phyloP scores from a whole-genome alignment of 2,888 invertebrate species.

The Dicyrtomina minuta region DNA sequence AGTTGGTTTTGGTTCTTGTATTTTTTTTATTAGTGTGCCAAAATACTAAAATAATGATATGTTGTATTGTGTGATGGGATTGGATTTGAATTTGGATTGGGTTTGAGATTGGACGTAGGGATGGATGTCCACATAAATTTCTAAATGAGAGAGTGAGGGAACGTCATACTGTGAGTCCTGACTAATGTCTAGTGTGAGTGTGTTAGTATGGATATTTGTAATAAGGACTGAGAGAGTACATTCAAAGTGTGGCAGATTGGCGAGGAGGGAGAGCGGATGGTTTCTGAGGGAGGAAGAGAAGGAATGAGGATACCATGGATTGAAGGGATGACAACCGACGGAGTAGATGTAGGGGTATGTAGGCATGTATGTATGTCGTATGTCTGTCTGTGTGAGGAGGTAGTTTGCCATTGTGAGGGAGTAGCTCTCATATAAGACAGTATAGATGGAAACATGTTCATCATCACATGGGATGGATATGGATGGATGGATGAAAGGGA shows the following conservation, averaged over 20 bases:
- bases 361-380: neutral
- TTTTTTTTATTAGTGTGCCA: neutral
- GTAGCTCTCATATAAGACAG: too few relatives aligned
- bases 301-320: neutral
- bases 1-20: too few relatives aligned
- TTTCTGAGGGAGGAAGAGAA: constrained; percentile 34
- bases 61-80: neutral
- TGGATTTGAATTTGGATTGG: neutral
- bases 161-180: neutral
- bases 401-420: too few relatives aligned
- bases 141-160: neutral
- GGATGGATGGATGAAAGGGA: neutral
- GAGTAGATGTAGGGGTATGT: too few relatives aligned
- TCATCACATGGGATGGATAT: too few relatives aligned
- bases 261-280: constrained; percentile 38
- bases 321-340: neutral
- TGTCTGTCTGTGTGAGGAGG: too few relatives aligned
- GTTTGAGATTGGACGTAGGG: neutral
- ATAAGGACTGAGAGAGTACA: neutral
- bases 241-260: constrained; percentile 16
- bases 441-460: too few relatives aligned
- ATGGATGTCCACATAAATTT: neutral
- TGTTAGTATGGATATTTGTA: neutral
- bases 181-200: neutral
- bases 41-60: constrained; percentile 3